phyloP scores from a whole-genome alignment of 2,113 vertebrate genomes.

The Himantopus leucocephalus region DNA sequence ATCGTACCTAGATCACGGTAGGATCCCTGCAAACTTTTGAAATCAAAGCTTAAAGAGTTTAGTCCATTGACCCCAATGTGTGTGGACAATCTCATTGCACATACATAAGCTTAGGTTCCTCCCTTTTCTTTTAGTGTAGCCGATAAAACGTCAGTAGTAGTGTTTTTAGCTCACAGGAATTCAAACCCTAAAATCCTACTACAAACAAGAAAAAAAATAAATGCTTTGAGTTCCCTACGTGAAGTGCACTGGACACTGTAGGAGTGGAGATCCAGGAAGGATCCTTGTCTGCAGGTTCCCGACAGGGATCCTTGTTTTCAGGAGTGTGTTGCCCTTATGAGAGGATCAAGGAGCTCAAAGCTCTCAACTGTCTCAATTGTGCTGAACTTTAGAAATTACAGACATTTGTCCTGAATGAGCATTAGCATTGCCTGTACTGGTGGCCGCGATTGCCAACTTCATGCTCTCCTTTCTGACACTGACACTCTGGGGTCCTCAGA shows the following conservation, averaged over 20 bases:
- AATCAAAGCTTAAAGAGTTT: neutral
- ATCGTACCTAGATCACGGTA: neutral
- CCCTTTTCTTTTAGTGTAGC: neutral
- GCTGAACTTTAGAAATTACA: neutral
- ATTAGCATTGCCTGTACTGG: rapidly evolving
- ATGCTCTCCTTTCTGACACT: neutral
- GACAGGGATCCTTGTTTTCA: neutral
- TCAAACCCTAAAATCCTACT: neutral
- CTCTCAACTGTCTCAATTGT: neutral
- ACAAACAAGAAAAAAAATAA: neutral
- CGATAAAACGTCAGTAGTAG: neutral
- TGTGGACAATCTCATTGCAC: neutral
- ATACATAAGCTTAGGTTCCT: neutral
- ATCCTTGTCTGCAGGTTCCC: neutral
- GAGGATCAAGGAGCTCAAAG: neutral
- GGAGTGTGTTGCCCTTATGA: neutral
- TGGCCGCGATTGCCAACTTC: rapidly evolving
- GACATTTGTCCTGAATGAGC: rapidly evolving
- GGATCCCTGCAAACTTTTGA: neutral
- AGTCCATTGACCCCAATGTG: neutral
- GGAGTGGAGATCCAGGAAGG: neutral
- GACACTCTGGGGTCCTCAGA: neutral
- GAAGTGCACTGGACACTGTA: rapidly evolving
- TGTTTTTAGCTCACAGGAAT: neutral
- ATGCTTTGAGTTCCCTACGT: rapidly evolving